These are phyloP conservation scores for Acronicta leporina DNA, from an alignment of 2,888 invertebrate genomes.

Conservation along the genomic window DNA sequence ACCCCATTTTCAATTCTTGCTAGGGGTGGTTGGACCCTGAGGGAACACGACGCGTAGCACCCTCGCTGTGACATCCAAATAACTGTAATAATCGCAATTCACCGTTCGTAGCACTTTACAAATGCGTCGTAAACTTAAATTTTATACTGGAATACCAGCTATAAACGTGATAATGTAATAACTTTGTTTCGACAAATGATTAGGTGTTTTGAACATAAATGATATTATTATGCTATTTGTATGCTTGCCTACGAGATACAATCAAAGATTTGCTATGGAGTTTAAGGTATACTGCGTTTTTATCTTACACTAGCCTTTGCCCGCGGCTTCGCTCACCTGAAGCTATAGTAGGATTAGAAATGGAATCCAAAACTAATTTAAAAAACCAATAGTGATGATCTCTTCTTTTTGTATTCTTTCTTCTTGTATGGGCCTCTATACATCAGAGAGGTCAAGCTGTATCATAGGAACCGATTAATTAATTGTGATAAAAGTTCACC, in stretches of 20 bases:
- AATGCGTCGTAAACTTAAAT: slow-evolving; percentile 52
- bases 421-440: no score
- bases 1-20: slow-evolving; percentile 85
- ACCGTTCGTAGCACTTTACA: slow-evolving; percentile 66
- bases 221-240: slow-evolving; percentile 18
- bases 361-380: no score
- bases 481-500: no score
- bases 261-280: slow-evolving; percentile 17
- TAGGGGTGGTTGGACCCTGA: slow-evolving; percentile 75
- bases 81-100: slow-evolving; percentile 84
- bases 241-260: not conserved
- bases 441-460: no score
- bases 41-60: slow-evolving; percentile 76
- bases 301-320: no score
- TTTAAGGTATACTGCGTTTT: slow-evolving; percentile 15
- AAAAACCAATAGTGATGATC: no score
- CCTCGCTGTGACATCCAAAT: slow-evolving; percentile 82
- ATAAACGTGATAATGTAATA: slow-evolving; percentile 20
- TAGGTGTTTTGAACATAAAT: slow-evolving; percentile 23
- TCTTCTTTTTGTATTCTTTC: no score
- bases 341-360: no score
- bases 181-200: slow-evolving; percentile 22
- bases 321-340: no score
- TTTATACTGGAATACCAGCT: slow-evolving; percentile 33
- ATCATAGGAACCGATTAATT: no score